Evolutionary conservation across 2,113 vertebrate species (phyloP).

Genomic region (Mus spicilegus): DNA sequence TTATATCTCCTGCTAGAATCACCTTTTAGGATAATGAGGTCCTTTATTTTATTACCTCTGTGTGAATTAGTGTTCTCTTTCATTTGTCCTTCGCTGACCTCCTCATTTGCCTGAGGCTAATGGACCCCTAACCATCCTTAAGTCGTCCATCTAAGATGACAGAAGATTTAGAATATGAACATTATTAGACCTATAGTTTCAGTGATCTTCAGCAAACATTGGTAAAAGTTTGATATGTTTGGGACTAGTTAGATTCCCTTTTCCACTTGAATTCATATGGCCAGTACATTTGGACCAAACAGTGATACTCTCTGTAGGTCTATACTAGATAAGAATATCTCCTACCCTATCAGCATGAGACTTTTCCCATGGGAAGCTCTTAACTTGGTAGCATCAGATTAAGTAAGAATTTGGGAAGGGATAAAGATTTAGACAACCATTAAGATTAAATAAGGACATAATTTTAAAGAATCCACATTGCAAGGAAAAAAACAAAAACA

Average conservation of each 20-base stretch:
- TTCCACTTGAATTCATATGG: not conserved
- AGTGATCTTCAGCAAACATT: not conserved
- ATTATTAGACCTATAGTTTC: not conserved
- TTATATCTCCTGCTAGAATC: slow-evolving; percentile 77
- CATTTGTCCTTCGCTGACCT: slow-evolving; percentile 80
- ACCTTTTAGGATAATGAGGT: slow-evolving; percentile 81
- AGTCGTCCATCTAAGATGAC: slow-evolving; percentile 62
- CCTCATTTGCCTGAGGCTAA: slow-evolving; percentile 68
- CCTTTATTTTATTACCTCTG: slow-evolving; percentile 77
- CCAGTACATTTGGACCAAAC: not conserved
- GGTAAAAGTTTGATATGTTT: not conserved
- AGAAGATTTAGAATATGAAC: slow-evolving; percentile 65
- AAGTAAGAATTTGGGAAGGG: not conserved
- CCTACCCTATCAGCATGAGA: not conserved
- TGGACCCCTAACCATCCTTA: slow-evolving; percentile 73
- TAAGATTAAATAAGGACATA: not conserved
- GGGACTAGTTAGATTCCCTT: not conserved
- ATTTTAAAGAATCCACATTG: not conserved
- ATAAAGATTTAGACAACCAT: not conserved
- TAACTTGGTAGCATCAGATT: not conserved
- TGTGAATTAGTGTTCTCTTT: slow-evolving; percentile 80
- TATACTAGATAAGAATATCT: not conserved
- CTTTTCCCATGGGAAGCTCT: not conserved
- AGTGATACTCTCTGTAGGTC: not conserved
- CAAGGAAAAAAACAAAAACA: not conserved